Percentiles rank a stretch among this genome's conserved stretches.
Evolutionary conservation across 2,797 vertebrate genomes (phyloP).

Genomic region (Liasis olivaceus): DNA sequence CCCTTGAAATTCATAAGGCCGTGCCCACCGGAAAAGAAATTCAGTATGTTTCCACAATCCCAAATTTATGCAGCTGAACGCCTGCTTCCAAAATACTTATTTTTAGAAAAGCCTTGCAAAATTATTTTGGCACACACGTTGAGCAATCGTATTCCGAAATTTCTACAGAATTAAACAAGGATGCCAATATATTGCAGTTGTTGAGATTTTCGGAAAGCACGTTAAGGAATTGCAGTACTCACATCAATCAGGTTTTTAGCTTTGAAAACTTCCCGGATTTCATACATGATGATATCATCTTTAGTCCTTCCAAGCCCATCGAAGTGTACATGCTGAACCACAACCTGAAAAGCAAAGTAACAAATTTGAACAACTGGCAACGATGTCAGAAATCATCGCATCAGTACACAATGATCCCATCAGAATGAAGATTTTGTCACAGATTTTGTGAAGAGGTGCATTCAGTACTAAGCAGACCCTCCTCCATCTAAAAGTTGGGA

Average conservation of each 20-base stretch:
- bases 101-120: background rate
- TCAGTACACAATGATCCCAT: background rate
- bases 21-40: background rate
- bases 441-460: background rate
- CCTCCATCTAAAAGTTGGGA: background rate
- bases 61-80: background rate
- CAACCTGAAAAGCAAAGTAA: conserved; percentile 76
- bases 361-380: conserved; percentile 1
- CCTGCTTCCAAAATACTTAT: background rate
- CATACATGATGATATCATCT: conserved; percentile 92
- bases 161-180: background rate
- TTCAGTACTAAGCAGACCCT: background rate
- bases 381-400: background rate
- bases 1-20: background rate
- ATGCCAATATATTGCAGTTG: background rate
- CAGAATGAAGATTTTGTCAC: background rate
- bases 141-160: background rate
- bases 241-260: conserved; percentile 96
- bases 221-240: conserved; percentile 59
- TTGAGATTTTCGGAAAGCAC: background rate
- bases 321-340: conserved; percentile 93
- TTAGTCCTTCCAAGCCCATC: conserved; percentile 95
- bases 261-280: conserved; percentile 91
- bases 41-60: background rate
- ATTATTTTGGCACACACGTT: background rate